Percentiles rank a stretch among this genome's conserved stretches.
Evolutionary conservation across 2,888 invertebrate genomes (phyloP).

Genomic region (Eurytoma californica): DNA sequence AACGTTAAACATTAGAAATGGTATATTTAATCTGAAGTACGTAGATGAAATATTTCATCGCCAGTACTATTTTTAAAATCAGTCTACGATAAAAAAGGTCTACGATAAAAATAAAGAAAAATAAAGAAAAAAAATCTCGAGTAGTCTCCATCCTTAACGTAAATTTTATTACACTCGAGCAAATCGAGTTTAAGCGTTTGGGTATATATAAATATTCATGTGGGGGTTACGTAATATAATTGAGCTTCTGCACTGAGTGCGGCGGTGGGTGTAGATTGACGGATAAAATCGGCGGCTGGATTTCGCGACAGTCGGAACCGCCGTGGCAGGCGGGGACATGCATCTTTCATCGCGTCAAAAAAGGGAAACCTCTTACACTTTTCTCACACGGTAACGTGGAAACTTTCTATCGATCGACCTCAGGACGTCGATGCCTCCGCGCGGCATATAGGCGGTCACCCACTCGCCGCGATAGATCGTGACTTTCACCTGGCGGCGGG

Average conservation of each 20-base stretch:
- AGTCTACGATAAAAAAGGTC: too few relatives aligned
- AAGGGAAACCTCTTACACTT: conserved; percentile 12
- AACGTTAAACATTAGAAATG: too few relatives aligned
- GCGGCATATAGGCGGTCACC: neutral
- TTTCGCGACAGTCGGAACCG: neutral
- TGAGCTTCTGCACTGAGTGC: neutral
- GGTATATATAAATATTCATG: neutral
- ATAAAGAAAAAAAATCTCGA: too few relatives aligned
- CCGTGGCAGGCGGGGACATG: neutral
- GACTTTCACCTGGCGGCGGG: conserved; percentile 9
- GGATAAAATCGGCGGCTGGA: neutral
- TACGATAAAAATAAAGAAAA: too few relatives aligned
- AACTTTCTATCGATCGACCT: conserved; percentile 56
- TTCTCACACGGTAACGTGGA: conserved; percentile 41
- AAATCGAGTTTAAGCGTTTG: neutral
- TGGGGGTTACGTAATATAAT: neutral
- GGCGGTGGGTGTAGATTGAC: neutral
- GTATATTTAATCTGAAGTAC: too few relatives aligned
- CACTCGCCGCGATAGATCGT: neutral
- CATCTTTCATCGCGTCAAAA: neutral
- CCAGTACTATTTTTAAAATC: too few relatives aligned
- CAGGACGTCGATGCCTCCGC: conserved; percentile 1
- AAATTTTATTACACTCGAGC: neutral
- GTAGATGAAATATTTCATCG: too few relatives aligned
- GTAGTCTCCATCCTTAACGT: too few relatives aligned